Evolutionary conservation across 2,888 invertebrate species (phyloP).

Genomic region (Ennomos quercinarius): DNA sequence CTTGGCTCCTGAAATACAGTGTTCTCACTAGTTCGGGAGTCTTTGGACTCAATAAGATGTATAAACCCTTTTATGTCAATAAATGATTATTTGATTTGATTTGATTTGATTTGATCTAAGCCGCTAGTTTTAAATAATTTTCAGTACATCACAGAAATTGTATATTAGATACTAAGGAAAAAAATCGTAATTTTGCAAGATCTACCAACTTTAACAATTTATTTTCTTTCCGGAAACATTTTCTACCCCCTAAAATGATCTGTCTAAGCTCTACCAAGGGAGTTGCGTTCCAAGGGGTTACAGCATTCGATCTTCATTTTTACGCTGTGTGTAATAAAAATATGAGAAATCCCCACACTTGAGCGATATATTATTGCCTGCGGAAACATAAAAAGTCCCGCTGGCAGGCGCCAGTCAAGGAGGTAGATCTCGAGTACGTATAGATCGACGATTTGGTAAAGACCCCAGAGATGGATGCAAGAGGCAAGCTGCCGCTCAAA

Average conservation of each 20-base stretch:
- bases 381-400: constrained; percentile 72
- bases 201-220: constrained; percentile 24
- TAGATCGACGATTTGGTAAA: too few relatives aligned
- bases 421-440: constrained; percentile 13
- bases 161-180: too few relatives aligned
- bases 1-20: too few relatives aligned
- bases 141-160: too few relatives aligned
- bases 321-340: constrained; percentile 74
- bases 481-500: neutral
- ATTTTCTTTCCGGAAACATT: constrained; percentile 25
- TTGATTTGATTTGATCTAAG: too few relatives aligned
- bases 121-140: too few relatives aligned
- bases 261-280: constrained; percentile 39
- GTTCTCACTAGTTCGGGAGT: too few relatives aligned
- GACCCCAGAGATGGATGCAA: too few relatives aligned
- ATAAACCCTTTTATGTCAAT: too few relatives aligned
- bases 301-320: constrained; percentile 68
- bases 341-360: constrained; percentile 71
- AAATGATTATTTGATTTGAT: too few relatives aligned
- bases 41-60: too few relatives aligned
- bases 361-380: constrained; percentile 72
- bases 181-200: neutral
- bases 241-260: constrained; percentile 45
- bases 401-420: constrained; percentile 21
- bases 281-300: constrained; percentile 52